Conservation (phyloP, 2,888 invertebrate species). For the Leucoma salicis region DNA sequence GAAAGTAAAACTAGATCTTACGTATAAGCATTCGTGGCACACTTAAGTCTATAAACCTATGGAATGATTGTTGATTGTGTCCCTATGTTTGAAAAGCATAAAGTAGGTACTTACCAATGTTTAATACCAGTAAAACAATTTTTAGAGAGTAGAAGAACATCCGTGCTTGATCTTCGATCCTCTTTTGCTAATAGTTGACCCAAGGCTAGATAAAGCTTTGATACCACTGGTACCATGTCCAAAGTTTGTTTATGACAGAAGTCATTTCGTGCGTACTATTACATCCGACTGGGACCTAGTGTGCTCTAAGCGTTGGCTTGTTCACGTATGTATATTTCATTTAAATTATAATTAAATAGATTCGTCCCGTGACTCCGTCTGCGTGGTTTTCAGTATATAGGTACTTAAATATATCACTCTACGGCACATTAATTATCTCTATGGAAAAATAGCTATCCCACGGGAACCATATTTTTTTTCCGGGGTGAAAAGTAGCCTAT, state of each 20-base stretch:
- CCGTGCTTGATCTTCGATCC: slow-evolving; percentile 74
- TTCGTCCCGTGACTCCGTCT: too few species aligned
- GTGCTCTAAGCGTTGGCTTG: slow-evolving; percentile 79
- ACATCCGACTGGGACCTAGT: slow-evolving; percentile 86
- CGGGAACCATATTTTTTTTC: too few species aligned
- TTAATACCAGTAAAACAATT: neutral
- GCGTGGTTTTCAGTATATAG: too few species aligned
- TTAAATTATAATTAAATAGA: too few species aligned
- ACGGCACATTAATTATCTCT: too few species aligned
- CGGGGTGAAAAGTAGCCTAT: too few species aligned
- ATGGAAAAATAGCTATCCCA: too few species aligned
- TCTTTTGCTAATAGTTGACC: slow-evolving; percentile 46
- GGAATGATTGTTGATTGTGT: too few species aligned
- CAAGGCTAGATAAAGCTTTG: slow-evolving; percentile 43
- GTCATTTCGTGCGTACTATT: slow-evolving; percentile 83
- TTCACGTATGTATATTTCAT: slow-evolving; percentile 76
- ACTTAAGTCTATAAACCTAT: too few species aligned
- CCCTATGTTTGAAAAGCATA: neutral
- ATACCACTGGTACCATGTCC: slow-evolving; percentile 62
- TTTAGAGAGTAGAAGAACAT: slow-evolving; percentile 56
- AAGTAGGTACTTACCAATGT: neutral
- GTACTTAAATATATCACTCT: too few species aligned
- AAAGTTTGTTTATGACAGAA: slow-evolving; percentile 79
- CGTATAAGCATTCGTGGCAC: too few species aligned
- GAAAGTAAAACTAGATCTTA: too few species aligned